Base-by-base conservation (phyloP, 2,113 vertebrate genomes). In the Sisor rabdophorus region DNA sequence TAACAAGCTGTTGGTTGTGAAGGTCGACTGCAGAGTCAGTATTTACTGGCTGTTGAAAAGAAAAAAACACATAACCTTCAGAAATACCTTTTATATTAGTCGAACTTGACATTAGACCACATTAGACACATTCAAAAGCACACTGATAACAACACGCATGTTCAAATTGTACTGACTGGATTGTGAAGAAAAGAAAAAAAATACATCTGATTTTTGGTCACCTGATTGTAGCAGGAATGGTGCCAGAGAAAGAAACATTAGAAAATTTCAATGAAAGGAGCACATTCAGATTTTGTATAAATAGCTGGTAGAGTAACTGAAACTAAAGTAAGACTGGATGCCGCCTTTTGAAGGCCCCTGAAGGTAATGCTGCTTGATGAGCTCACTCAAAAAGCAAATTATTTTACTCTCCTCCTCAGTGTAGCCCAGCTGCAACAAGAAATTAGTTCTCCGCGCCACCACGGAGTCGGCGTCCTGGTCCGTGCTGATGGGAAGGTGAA, bases 291-390 rank as follows among this genome's bases (percentile, higher is more conserved):
- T 98, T 88, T 98, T 98, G 89, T 96, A 97, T 89, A 97, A 93
- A 93, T 93, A 89, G 90, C 95, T 98, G 90, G 93, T 94, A 79
- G 94, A 92, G 1, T 98, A 99, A 90, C 95, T 93, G 88, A 97
- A 98, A 91, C 90, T 92, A 87, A 98, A 97, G 84, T 87, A 81
- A 11, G 93, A 90, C 24, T 84, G 60, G 79, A 77, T 86, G 2
- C 61, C 78, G 77, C 83, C 73, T 52, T 82, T 90, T 0, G 83
- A 79, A 2, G 89, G 77, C 56, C 93, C 93, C 82, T 92, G 90
- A 71, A 94, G 79, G 83, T 95, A 98, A 85, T 88, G 91, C 86
- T 93, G 91, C 81, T 95, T 94, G 85, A 99, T 91, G 80, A 98
- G 92, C 90, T 95, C 95, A 0, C 95, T 94, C 80, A 99, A 91